phyloP scores from a whole-genome alignment of 2,113 vertebrate genomes.

The Kryptolebias marmoratus region DNA sequence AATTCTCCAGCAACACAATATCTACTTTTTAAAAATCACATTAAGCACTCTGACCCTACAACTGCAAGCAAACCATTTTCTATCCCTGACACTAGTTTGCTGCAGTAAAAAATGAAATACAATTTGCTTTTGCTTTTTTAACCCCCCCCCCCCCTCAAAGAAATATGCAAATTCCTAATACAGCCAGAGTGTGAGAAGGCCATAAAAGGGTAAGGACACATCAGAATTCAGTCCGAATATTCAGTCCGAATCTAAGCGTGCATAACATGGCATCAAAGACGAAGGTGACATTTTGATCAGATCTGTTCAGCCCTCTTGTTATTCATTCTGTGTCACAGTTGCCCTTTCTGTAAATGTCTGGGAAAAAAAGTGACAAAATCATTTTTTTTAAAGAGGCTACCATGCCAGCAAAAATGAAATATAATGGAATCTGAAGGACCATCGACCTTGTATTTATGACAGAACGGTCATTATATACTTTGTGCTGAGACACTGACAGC shows the following conservation, averaged over 20 bases:
- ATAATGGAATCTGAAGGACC: constrained; percentile 72
- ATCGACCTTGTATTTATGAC: constrained; percentile 55
- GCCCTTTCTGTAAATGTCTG: constrained; percentile 55
- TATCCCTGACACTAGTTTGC: background rate
- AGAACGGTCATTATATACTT: constrained; percentile 10
- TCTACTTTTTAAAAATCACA: constrained; percentile 11
- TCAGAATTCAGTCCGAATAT: constrained; percentile 19
- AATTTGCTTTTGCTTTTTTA: too few species aligned
- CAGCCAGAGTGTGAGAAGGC: constrained; percentile 24
- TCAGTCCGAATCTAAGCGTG: constrained; percentile 25
- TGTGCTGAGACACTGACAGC: too few species aligned
- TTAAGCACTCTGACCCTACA: constrained; percentile 39
- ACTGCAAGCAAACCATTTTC: background rate
- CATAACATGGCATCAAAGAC: constrained; percentile 5
- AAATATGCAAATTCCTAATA: background rate
- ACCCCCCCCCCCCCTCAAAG: background rate
- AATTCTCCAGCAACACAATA: background rate
- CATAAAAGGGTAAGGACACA: constrained; percentile 28
- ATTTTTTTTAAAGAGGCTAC: constrained; percentile 47
- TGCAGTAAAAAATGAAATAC: background rate
- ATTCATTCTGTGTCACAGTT: constrained; percentile 40
- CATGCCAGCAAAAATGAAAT: constrained; percentile 60
- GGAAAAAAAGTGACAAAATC: constrained; percentile 28
- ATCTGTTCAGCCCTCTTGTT: constrained; percentile 40
- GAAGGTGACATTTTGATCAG: constrained; percentile 62